Evolutionary conservation across 2,797 vertebrate species (phyloP), one percentile per base, ranked within the genome.

Genomic region (Sphenodon punctatus): DNA sequence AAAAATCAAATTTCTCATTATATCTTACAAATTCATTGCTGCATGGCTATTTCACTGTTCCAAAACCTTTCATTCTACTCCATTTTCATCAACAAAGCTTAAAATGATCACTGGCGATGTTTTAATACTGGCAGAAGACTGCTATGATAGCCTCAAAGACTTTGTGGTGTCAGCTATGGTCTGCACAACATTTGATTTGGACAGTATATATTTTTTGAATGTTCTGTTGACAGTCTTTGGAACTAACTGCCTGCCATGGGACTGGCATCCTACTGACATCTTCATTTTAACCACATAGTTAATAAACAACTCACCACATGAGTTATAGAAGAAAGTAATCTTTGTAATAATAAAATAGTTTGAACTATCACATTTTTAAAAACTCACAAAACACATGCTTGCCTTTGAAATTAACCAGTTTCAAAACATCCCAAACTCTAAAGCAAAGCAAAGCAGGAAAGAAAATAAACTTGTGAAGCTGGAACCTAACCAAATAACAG

Each of bases 351-450:
- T 16, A 8, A 81, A 89, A 81, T n/a, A 77, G 75, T 46, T 65
- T 32, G 74, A 86, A 55, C 23, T 67, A 23, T n/a, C 55, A 72
- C 70, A 67, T 67, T 25, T 86, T 75, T 13, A 73, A 77, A 88
- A 84, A 67, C 1, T 1, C 55, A 51, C 71, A 84, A 89, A 89
- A 32, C 80, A 85, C 82, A 84, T 38, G 14, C 69, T 85, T 87
- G n/a, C 22, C 67, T 91, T 93, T 92, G 83, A 91, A 92, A 87
- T 79, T 46, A 84, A 38, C n/a, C 15, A 53, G 15, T 87, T 91
- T 80, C 39, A 66, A 88, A 87, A 82, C 22, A 79, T 22, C 39
- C 80, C 41, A 67, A 68, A 59, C 12, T 67, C 72, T 67, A 80
- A 82, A 93, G 78, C 51, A 84, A 86, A 92, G 8, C 36, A 82